Base-by-base conservation (phyloP, 2,797 vertebrate species). In the Alca torda region DNA sequence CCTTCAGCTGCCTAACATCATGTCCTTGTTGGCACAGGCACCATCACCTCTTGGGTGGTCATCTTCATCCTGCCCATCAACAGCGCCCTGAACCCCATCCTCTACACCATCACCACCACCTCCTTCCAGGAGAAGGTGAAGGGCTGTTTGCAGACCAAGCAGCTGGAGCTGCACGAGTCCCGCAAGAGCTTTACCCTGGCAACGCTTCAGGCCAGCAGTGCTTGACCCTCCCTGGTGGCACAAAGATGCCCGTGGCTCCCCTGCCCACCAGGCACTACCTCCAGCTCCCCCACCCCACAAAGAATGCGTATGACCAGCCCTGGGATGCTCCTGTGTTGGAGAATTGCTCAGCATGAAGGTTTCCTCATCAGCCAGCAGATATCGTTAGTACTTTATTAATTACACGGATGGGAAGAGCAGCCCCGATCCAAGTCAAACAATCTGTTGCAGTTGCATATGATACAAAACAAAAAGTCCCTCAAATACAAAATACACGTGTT, bases 31-130 rank as follows among this genome's bases (percentile, higher is more conserved):
- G 80, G 35, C 48, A 59, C 84, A 98, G 97, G 96, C 31, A 98
- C 96, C 5, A 56, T 98, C 54, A 96, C 97, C 10, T 96, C 98
- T 14, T 98, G 98, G 97, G 97, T 97, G 78, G 97, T 98, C 75
- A 97, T 98, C 86, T 98, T 98, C 83, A 98, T 98, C 77, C 93
- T 97, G 79, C 97, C 97, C 45, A 97, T 98, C 94, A 98, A 98
- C 95, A 98, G 98, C 0, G 92, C 96, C 19, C 83, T 98, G 65
- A 98, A 97, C 21, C 97, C 97, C 57, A 97, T 98, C 54, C 94
- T 98, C 68, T 98, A 97, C 94, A 97, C 97, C 37, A 90, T 98
- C 95, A 98, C 97, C 72, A 97, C 96, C 10, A 43, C 97, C 61
- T 96, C 97, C 75, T 98, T 98, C 91, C 96, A 95, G 90, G 96